These are phyloP conservation scores for Ectropis crepuscularia DNA, from an alignment of 2,888 invertebrate genomes.

Conservation along the genomic window DNA sequence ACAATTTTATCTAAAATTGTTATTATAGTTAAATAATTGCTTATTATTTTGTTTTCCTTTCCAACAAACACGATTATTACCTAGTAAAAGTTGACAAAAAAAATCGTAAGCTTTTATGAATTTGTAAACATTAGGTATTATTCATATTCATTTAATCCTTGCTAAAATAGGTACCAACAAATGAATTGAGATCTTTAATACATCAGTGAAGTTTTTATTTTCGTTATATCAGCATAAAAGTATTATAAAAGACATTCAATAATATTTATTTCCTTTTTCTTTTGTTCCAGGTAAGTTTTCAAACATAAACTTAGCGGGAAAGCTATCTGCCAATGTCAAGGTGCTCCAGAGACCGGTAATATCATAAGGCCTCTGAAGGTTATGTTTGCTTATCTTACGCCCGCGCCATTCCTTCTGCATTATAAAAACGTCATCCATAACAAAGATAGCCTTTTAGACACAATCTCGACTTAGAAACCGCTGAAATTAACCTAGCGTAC, in stretches of 20 bases:
- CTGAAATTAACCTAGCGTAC: constrained; percentile 49
- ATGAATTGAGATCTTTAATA: background rate
- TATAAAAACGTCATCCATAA: constrained; percentile 38
- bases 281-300: constrained; percentile 28
- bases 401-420: constrained; percentile 21
- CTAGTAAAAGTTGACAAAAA: background rate
- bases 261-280: constrained; percentile 1
- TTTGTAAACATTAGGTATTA: too few species aligned
- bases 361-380: constrained; percentile 12
- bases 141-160: too few species aligned
- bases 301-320: background rate
- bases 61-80: too few species aligned
- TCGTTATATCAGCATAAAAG: too few species aligned
- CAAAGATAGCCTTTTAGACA: constrained; percentile 41
- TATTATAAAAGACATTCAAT: background rate
- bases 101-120: background rate
- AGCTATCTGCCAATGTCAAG: background rate
- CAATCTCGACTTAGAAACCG: constrained; percentile 45
- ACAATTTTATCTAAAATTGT: too few species aligned
- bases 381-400: constrained; percentile 20
- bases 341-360: constrained; percentile 2
- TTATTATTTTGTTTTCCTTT: too few species aligned
- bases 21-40: too few species aligned
- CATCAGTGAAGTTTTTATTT: too few species aligned
- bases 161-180: background rate